Percentiles rank a stretch among this genome's conserved stretches.
Evolutionary conservation across 1,140 invertebrate genomes (phyloP).

Genomic region (Drosophila pectinifera): DNA sequence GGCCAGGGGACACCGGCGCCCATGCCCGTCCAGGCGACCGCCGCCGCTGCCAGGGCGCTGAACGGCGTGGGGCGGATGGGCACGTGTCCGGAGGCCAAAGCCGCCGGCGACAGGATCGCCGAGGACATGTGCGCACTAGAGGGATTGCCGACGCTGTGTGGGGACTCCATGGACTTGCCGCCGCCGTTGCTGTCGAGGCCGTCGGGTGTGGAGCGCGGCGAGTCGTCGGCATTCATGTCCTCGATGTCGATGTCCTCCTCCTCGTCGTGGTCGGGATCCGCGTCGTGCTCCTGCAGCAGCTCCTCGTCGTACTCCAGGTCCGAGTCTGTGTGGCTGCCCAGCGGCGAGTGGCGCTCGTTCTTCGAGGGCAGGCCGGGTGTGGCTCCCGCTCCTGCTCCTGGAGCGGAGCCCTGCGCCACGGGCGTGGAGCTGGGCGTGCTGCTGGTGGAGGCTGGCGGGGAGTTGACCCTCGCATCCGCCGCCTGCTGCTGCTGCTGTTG

Average conservation of each 20-base stretch:
- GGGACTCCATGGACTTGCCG: conserved; percentile 77
- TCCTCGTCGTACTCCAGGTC: conserved; percentile 88
- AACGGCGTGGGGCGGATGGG: conserved; percentile 89
- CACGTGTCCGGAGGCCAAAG: conserved; percentile 85
- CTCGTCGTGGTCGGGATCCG: conserved; percentile 85
- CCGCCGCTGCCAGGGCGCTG: conserved; percentile 88
- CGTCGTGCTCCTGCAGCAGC: conserved; percentile 86
- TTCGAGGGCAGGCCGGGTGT: conserved; percentile 62
- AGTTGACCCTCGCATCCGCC: conserved; percentile 56
- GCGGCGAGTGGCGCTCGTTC: conserved; percentile 80
- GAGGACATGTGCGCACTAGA: conserved; percentile 75
- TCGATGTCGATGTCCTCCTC: conserved; percentile 89
- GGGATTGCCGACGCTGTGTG: conserved; percentile 56
- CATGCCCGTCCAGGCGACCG: conserved; percentile 87
- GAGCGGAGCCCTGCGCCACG: conserved; percentile 30
- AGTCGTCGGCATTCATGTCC: conserved; percentile 87
- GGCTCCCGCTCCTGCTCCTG: conserved; percentile 24
- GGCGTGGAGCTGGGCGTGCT: conserved; percentile 66
- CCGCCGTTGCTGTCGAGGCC: conserved; percentile 77
- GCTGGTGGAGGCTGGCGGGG: conserved; percentile 56
- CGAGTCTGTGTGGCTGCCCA: conserved; percentile 84
- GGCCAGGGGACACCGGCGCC: conserved; percentile 88
- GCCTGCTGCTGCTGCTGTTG: conserved; percentile 64
- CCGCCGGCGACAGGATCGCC: conserved; percentile 80
- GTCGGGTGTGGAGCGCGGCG: conserved; percentile 81